Conservation (phyloP, 2,888 invertebrate species). For the Hypsopygia costalis region DNA sequence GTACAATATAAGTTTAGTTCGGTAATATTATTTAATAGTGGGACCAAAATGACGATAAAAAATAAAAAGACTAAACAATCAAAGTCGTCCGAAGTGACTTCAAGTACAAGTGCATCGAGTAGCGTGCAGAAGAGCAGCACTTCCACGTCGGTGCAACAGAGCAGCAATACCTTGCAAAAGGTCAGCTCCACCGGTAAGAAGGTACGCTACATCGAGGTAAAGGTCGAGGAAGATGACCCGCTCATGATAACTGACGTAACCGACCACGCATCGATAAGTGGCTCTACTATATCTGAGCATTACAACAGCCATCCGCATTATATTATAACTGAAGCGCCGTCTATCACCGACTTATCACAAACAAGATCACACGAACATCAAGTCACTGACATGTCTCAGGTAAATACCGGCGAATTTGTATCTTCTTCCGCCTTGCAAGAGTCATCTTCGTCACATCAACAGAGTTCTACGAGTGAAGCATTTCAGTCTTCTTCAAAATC, state of each 20-base stretch:
- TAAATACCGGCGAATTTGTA: constrained; percentile 65
- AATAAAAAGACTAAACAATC: constrained; percentile 78
- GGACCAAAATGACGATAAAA: constrained; percentile 76
- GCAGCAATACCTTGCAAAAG: constrained; percentile 65
- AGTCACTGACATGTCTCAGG: constrained; percentile 68
- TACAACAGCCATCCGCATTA: constrained; percentile 77
- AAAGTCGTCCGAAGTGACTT: constrained; percentile 61
- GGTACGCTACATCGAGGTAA: constrained; percentile 74
- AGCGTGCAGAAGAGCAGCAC: constrained; percentile 71
- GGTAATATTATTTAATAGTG: constrained; percentile 42
- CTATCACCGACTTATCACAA: constrained; percentile 69
- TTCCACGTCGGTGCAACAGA: constrained; percentile 61
- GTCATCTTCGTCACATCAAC: constrained; percentile 61
- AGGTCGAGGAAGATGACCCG: constrained; percentile 77
- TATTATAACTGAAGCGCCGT: constrained; percentile 76
- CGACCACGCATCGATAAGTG: constrained; percentile 68
- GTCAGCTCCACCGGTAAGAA: constrained; percentile 72
- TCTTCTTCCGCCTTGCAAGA: constrained; percentile 59
- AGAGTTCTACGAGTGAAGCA: constrained; percentile 65
- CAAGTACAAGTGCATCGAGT: constrained; percentile 63
- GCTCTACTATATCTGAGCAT: constrained; percentile 71
- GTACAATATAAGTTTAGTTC: constrained; percentile 37
- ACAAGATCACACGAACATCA: constrained; percentile 53
- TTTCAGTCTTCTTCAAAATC: constrained; percentile 67
- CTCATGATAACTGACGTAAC: constrained; percentile 76